Evolutionary conservation across 2,888 invertebrate species (phyloP), one percentile per base, ranked within the genome.

Genomic region (Oscheius sp.): DNA sequence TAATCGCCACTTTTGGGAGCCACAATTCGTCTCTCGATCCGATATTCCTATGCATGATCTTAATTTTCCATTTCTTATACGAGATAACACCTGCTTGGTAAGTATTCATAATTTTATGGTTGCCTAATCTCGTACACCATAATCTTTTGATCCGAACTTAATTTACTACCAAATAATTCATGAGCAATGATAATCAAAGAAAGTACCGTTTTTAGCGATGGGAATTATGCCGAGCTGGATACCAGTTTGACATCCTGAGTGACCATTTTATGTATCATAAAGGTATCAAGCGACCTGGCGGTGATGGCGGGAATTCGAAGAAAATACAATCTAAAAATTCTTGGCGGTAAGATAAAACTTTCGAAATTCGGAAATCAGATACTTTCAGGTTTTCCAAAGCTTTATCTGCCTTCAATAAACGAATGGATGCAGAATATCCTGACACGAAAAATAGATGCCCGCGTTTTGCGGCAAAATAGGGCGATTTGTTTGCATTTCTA

Each of bases 151-250:
- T n/a, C n/a, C n/a, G n/a, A n/a, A n/a, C n/a, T n/a, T n/a, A n/a
- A n/a, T n/a, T n/a, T n/a, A n/a, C n/a, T n/a, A n/a, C n/a, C n/a
- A n/a, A n/a, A n/a, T n/a, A n/a, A n/a, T n/a, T n/a, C n/a, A n/a
- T n/a, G n/a, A n/a, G n/a, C n/a, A n/a, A n/a, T n/a, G n/a, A n/a
- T n/a, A n/a, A n/a, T n/a, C n/a, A n/a, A n/a, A n/a, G 5, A 35
- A 6, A 3, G 3, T 35, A 16, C 5, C 13, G 13, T 61, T 69
- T 73, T 49, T 25, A 74, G 74, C 41, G 74, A 56, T 74, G 74
- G 74, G 74, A 74, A 25, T n/a, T 74, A 18, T 74, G 74, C 27
- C 70, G 74, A 16, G 66, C 71, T 23, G 74, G 74, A 0, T 74
- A 71, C 41, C 23, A 45, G n/a, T 64, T 64, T 25, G 69, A 74